phyloP scores from a whole-genome alignment of 1,140 invertebrate species.

The Drosophila oshimai region DNA sequence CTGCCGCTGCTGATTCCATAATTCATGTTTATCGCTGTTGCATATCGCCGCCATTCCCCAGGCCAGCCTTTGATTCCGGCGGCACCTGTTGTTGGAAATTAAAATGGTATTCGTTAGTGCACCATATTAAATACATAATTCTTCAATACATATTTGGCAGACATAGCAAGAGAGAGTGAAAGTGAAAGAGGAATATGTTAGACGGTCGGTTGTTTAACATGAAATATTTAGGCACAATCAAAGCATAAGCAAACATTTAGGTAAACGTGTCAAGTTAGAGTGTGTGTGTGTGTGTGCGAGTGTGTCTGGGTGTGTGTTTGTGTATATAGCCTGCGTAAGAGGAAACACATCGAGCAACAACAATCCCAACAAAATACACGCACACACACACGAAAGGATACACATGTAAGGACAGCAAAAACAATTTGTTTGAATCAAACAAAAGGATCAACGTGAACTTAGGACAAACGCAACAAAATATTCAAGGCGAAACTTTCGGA shows the following conservation, averaged over 20 bases:
- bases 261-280: conserved; percentile 45
- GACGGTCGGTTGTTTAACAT: conserved; percentile 20
- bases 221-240: conserved; percentile 54
- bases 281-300: conserved; percentile 12
- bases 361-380: conserved; percentile 26
- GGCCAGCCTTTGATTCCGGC: conserved; percentile 88
- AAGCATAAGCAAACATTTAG: conserved; percentile 77
- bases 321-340: conserved; percentile 33
- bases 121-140: conserved; percentile 18
- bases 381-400: conserved; percentile 26
- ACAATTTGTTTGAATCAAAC: conserved; percentile 56
- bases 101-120: conserved; percentile 26
- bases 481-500: conserved; percentile 39
- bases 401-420: conserved; percentile 48
- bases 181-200: conserved; percentile 3
- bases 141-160: conserved; percentile 11
- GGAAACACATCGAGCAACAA: conserved; percentile 35
- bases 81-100: conserved; percentile 83
- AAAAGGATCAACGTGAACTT: conserved; percentile 29
- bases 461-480: conserved; percentile 11
- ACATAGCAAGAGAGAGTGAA: conserved; percentile 4
- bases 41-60: conserved; percentile 86
- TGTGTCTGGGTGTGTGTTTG: conserved; percentile 10
- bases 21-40: conserved; percentile 73
- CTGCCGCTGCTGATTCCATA: conserved; percentile 20